Evolutionary conservation across 1,140 invertebrate species (phyloP).

Genomic region (Aphelenchoides besseyi): DNA sequence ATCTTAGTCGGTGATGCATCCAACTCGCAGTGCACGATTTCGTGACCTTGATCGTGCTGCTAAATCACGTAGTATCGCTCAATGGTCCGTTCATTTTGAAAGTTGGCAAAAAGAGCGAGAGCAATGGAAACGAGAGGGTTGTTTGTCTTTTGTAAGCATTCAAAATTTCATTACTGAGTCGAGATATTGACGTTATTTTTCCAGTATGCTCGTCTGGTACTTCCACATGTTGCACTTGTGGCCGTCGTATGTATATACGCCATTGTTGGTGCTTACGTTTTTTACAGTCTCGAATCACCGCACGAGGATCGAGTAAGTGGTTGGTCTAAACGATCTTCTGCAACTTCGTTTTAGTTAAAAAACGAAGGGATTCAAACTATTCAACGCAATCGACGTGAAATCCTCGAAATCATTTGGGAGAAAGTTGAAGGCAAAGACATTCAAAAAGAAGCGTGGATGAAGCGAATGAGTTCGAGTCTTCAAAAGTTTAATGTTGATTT

Average conservation of each 20-base stretch:
- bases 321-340: slow-evolving; percentile 59
- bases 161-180: background rate
- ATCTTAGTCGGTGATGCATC: background rate
- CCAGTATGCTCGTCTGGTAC: slow-evolving; percentile 56
- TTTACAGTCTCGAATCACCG: slow-evolving; percentile 78
- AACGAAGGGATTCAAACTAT: slow-evolving; percentile 41
- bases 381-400: slow-evolving; percentile 36
- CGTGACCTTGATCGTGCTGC: background rate
- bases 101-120: background rate
- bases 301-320: slow-evolving; percentile 69
- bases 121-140: background rate
- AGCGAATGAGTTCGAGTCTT: slow-evolving; percentile 38
- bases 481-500: slow-evolving; percentile 54
- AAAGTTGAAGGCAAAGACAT: background rate
- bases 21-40: background rate
- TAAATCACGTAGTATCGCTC: background rate
- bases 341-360: slow-evolving; percentile 50
- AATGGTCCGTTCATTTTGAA: background rate
- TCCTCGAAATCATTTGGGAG: slow-evolving; percentile 39
- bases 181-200: slow-evolving; percentile 16
- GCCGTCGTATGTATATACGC: slow-evolving; percentile 88
- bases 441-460: slow-evolving; percentile 42
- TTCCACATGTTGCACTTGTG: slow-evolving; percentile 79
- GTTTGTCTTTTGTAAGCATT: background rate
- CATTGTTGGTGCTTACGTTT: slow-evolving; percentile 87